These are phyloP conservation scores for Lagopus muta DNA, from an alignment of 2,113 vertebrate species.

Conservation along the genomic window DNA sequence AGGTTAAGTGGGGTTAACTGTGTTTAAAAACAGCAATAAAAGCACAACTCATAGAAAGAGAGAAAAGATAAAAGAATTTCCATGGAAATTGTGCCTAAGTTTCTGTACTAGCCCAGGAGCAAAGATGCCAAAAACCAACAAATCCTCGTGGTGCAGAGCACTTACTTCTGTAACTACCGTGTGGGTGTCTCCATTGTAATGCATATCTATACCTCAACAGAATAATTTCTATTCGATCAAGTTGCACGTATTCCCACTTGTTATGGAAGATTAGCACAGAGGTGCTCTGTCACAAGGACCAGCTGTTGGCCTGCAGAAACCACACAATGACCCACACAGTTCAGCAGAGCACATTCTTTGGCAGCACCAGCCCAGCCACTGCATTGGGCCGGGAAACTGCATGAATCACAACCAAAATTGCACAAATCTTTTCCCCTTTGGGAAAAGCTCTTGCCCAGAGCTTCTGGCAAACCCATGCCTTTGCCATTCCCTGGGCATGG, in stretches of 20 bases:
- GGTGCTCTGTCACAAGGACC: accelerated
- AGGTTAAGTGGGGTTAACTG: neutral
- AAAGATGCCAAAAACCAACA: neutral
- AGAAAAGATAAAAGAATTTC: neutral
- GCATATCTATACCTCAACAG: neutral
- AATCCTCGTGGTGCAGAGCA: neutral
- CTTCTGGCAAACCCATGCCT: neutral
- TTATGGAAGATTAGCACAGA: neutral
- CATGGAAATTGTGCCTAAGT: neutral
- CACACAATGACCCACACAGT: neutral
- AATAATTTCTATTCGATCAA: neutral
- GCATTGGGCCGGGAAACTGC: accelerated
- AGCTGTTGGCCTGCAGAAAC: neutral
- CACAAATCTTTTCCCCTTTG: accelerated
- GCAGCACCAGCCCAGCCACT: accelerated
- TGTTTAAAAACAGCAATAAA: conserved; percentile 12
- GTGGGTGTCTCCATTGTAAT: neutral
- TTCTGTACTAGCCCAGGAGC: neutral
- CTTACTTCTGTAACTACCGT: neutral
- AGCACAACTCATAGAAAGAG: neutral
- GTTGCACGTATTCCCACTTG: too few relatives aligned
- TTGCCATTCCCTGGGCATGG: neutral
- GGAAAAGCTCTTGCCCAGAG: neutral
- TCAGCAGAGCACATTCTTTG: neutral
- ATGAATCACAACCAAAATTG: accelerated